phyloP scores from a whole-genome alignment of 2,797 vertebrate genomes.

The Lutjanus campechanus region DNA sequence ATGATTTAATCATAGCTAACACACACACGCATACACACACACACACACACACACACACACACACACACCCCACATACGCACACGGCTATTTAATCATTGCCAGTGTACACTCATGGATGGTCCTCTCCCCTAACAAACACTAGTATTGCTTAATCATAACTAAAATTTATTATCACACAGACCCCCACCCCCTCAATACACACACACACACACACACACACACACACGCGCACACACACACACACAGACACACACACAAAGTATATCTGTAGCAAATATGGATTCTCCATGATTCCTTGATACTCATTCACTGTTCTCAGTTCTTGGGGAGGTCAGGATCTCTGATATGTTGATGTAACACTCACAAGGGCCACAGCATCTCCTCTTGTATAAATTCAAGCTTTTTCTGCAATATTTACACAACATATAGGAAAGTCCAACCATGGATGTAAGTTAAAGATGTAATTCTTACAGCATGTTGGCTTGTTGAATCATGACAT shows the following conservation, averaged over 20 bases:
- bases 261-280: neutral
- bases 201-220: neutral
- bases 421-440: too few species aligned
- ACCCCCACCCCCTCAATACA: too few species aligned
- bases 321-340: neutral
- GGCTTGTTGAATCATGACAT: too few species aligned
- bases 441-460: too few species aligned
- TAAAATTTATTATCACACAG: neutral
- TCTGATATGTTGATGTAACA: too few species aligned
- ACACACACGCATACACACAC: slow-evolving; percentile 8
- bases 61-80: slow-evolving; percentile 1
- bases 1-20: slow-evolving; percentile 56
- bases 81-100: slow-evolving; percentile 30
- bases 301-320: neutral
- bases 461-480: too few species aligned
- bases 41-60: slow-evolving; percentile 10
- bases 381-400: too few species aligned
- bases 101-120: slow-evolving; percentile 2
- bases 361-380: too few species aligned
- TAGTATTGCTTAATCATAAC: neutral
- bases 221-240: neutral
- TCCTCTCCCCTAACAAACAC: neutral
- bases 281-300: neutral
- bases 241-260: neutral
- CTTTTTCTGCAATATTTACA: too few species aligned